Evolutionary conservation across 2,888 invertebrate genomes (phyloP), one percentile per base, ranked within the genome.

Genomic region (Papilio demoleus): DNA sequence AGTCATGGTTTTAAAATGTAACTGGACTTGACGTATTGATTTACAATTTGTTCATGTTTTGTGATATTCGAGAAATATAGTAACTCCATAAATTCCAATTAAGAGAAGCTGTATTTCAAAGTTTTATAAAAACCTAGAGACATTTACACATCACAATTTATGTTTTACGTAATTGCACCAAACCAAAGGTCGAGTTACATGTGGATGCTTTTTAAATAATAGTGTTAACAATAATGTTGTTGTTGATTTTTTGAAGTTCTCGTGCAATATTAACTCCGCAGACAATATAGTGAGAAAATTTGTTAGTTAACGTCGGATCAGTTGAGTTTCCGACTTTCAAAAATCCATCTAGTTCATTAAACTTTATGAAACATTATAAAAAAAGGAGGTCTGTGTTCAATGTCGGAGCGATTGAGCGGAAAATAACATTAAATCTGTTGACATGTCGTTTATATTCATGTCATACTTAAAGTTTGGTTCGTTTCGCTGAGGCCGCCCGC

Each of bases 361-460:
- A 24, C 1, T 27, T 24, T n/a, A 50, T 12, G 5, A 14, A 14
- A 27, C 24, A 27, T 27, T 27, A 53, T 27, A 53, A 53, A 53
- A 27, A 22, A 12, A n/a, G n/a, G 24, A 24, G 22, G 50, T 22
- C 50, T 50, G 22, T 40, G 24, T 12, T 50, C 65, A 36, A 34
- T 24, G 38, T 27, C 17, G 9, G 63, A 68, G 65, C 71, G 73
- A 74, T 75, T 60, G 75, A 68, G 72, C 70, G 62, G 65, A 64
- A 70, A 72, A 74, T 64, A 67, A 60, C 77, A 82, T 81, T 80
- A 81, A 82, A 81, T 74, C 78, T 76, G 79, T 80, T 82, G 68
- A 27, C 63, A 24, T 22, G 40, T 60, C 80, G 82, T 86, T 85
- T 85, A 76, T 79, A 84, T 88, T 87, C 83, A 75, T 76, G 78